A percentile compares a stretch with the other conserved stretches of the same genome.
Evolutionary conservation across 2,797 vertebrate genomes (phyloP).

Genomic region (Squalus acanthias): DNA sequence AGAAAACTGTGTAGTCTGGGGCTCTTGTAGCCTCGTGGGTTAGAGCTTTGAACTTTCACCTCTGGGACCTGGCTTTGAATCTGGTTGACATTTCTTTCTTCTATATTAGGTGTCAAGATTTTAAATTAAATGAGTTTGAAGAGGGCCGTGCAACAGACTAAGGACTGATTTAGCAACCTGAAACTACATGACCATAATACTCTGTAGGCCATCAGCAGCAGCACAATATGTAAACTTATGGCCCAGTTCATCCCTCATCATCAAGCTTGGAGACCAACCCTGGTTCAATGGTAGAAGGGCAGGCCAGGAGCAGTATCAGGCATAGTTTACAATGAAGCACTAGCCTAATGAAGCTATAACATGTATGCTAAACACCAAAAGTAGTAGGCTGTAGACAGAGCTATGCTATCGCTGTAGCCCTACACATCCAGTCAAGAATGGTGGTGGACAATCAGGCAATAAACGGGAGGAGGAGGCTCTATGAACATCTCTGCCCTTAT

Average conservation of each 20-base stretch:
- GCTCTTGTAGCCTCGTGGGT: not conserved
- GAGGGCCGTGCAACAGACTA: not conserved
- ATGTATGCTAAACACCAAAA: too few relatives aligned
- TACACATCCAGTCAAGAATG: not conserved
- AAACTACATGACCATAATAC: not conserved
- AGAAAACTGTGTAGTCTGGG: not conserved
- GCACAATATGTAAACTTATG: not conserved
- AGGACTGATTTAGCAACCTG: too few relatives aligned
- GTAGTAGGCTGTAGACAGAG: not conserved
- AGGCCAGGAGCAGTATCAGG: not conserved
- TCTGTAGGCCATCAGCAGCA: not conserved
- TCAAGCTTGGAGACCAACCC: not conserved
- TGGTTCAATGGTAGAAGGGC: not conserved
- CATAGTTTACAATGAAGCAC: not conserved
- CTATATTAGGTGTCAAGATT: not conserved
- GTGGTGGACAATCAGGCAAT: not conserved
- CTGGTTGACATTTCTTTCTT: not conserved
- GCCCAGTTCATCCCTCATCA: not conserved
- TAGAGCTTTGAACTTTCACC: not conserved
- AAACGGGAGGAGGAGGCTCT: not conserved
- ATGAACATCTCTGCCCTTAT: not conserved
- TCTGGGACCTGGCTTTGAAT: not conserved
- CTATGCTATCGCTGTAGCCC: not conserved
- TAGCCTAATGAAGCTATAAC: not conserved
- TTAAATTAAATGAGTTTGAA: not conserved